Evolutionary conservation across 2,113 vertebrate genomes (phyloP), one percentile per base, ranked within the genome.

Genomic region (Ranitomeya imitator): DNA sequence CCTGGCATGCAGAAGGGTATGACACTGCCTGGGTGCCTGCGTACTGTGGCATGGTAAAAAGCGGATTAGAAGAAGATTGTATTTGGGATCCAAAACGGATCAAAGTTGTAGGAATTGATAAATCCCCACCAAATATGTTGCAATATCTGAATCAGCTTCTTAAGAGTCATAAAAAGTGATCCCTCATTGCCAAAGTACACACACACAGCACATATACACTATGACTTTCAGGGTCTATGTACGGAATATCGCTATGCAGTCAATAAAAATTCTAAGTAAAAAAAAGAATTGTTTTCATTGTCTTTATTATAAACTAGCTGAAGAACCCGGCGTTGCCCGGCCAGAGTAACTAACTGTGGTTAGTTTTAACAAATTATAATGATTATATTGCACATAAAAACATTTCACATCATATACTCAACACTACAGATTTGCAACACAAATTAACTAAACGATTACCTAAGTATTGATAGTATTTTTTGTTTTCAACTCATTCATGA

Each of bases 1-100:
- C 59, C 19, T 89, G 88, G 84, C 84, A 86, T 31, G 11, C 54
- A 57, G 2, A 89, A 54, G 88, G 88, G 6, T 89, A 86, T 73
- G 84, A 89, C 59, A 86, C 84, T 23, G 88, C 84, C 6, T 86
- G 88, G 84, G 88, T 89, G 76, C 88, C 88, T 21, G 0, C 45
- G n/a, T 54, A 23, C 13, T 86, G 59, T 61, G 84, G 88, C 26
- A 83, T 84, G 61, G 82, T 84, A 13, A n/a, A 7, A 0, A 54
- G 61, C 26, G 82, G 37, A 23, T 54, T 84, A 55, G 82, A 69
- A 21, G 61, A 67, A n/a, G 61, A 69, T 23, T 84, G 82, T 84
- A 51, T 84, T 15, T 67, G 82, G 61, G 63, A 84, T 18, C 82
- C 63, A 31, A 13, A 67, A 4, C 69, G 82, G 13, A 84, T 84